Conservation (phyloP, 2,113 vertebrate species). For the Saguinus midas region DNA sequence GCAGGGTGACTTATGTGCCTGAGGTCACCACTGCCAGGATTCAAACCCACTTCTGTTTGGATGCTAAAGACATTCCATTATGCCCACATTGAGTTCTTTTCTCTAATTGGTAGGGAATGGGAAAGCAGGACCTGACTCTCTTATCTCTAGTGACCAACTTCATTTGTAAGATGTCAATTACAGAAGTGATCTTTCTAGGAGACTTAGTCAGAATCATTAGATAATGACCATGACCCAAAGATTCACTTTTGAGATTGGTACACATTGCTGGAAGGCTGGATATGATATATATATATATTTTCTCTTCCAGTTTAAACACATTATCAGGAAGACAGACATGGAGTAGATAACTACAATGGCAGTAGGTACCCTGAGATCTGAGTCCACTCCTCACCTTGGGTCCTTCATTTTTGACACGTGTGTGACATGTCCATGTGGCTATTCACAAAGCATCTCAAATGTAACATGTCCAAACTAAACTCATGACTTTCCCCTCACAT, state of each 20-base stretch:
- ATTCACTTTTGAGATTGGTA: neutral
- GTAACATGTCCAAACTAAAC: neutral
- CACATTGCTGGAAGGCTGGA: neutral
- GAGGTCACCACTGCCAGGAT: neutral
- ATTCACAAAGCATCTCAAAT: neutral
- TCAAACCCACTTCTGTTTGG: neutral
- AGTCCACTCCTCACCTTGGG: neutral
- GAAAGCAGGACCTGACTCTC: neutral
- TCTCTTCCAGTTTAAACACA: neutral
- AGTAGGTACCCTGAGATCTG: neutral
- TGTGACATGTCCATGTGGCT: neutral
- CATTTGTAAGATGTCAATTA: neutral
- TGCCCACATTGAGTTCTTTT: neutral
- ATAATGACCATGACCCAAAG: neutral
- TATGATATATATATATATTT: neutral
- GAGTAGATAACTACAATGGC: neutral
- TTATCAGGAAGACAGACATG: neutral
- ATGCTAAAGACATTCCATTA: neutral
- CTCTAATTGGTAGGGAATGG: neutral
- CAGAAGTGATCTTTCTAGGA: neutral
- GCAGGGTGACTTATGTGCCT: neutral
- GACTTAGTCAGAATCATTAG: conserved; percentile 1
- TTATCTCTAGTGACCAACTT: neutral
- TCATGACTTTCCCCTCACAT: no score
- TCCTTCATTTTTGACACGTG: neutral